These are phyloP conservation scores for Ceyx erithaca DNA, from an alignment of 2,797 vertebrate genomes.

Conservation along the genomic window DNA sequence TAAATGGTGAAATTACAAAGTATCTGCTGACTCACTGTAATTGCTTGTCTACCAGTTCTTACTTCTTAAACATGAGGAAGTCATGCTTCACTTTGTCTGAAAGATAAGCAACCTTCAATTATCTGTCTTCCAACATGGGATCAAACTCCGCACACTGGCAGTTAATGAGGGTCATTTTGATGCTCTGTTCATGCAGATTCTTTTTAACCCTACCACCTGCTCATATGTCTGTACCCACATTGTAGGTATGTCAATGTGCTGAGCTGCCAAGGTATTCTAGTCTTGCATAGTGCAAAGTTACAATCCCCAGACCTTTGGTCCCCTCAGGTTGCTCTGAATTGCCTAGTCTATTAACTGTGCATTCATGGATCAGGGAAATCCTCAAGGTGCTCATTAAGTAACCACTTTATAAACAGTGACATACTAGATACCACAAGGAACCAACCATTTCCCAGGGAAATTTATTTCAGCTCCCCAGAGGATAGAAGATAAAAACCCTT, in stretches of 20 bases:
- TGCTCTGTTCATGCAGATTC: background rate
- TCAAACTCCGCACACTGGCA: background rate
- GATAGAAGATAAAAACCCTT: background rate
- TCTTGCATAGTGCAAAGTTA: background rate
- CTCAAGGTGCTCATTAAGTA: background rate
- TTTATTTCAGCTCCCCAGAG: background rate
- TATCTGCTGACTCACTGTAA: background rate
- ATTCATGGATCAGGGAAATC: background rate
- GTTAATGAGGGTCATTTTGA: background rate
- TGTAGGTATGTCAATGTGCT: background rate
- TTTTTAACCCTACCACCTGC: background rate
- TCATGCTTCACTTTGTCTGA: background rate
- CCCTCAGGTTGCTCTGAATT: background rate
- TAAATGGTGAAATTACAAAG: background rate
- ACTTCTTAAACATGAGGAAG: background rate
- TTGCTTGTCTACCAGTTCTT: background rate
- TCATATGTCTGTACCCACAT: background rate
- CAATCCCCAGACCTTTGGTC: background rate
- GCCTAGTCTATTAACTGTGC: background rate
- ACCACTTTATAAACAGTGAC: background rate
- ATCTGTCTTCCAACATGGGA: background rate
- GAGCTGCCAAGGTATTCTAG: background rate
- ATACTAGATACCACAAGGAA: background rate
- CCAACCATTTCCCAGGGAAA: background rate
- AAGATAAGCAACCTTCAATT: background rate